These are phyloP conservation scores for Abscondita cerata DNA, from an alignment of 2,888 invertebrate species.

Conservation along the genomic window DNA sequence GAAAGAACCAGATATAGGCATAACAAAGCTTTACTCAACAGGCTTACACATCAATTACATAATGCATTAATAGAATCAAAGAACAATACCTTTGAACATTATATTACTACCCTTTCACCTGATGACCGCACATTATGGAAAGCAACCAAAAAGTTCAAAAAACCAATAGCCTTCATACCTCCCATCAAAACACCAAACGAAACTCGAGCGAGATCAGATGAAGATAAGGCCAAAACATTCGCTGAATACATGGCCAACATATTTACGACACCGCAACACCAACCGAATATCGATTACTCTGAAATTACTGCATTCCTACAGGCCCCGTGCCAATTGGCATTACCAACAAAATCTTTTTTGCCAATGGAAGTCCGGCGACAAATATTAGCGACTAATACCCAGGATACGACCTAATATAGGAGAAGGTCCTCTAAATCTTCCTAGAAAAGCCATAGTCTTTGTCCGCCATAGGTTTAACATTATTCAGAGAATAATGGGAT, in stretches of 20 bases:
- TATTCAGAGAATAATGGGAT: too few species aligned
- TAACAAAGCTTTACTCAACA: not conserved
- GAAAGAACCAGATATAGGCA: too few species aligned
- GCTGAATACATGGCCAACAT: too few species aligned
- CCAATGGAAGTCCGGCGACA: too few species aligned
- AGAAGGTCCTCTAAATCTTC: too few species aligned
- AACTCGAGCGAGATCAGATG: constrained; percentile 12
- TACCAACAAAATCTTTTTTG: too few species aligned
- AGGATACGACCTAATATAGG: too few species aligned
- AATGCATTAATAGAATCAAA: not conserved
- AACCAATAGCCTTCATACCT: not conserved
- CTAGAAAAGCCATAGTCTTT: too few species aligned
- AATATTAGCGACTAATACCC: too few species aligned
- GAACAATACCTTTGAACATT: not conserved
- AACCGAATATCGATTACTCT: not conserved
- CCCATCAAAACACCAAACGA: constrained; percentile 17
- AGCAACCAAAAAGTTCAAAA: constrained; percentile 3
- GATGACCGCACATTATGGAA: not conserved
- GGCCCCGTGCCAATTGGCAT: too few species aligned
- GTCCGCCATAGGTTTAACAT: too few species aligned
- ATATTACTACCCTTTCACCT: not conserved
- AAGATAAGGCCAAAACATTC: constrained; percentile 17
- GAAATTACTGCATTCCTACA: too few species aligned
- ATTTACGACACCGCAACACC: not conserved
- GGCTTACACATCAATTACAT: not conserved